Base-by-base conservation (phyloP, 1,140 invertebrate genomes). In the Mycetomoellerius zeteki region DNA sequence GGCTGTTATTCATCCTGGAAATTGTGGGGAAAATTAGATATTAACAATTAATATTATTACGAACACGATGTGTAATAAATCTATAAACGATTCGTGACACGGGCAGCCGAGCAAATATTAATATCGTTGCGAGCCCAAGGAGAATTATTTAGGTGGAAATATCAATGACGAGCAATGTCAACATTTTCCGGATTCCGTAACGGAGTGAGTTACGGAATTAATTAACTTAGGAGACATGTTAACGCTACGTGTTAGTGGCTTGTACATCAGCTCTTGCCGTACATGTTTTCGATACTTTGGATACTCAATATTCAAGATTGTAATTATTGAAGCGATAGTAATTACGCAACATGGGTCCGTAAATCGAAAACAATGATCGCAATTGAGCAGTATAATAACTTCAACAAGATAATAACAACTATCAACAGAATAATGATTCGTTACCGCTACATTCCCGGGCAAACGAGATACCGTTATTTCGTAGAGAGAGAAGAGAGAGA, bases 211-310 rank as follows among this genome's bases (percentile, higher is more conserved):
- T 80, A 19, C 62, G 62, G 62, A 69, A 80, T 80, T 80, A 80
- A 80, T 80, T 80, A 69, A 64, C 77, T 80, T 54, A 69, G 62
- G 47, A 24, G 50, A 69, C 77, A 52, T 33, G 76, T 67, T 52
- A 64, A 67, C 60, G 27, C 12, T 16, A 27, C 58, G 33, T 47
- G 65, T 69, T 69, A 52, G 2, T 19, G 43, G 27, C 43, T 7
- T 67, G n/a, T 16, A 7, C 27, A 2, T 37, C n/a, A n/a, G n/a
- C n/a, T n/a, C 24, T 62, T 27, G 21, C 16, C 10, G 19, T 27
- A 67, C 58, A 33, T 47, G 60, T 80, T 54, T 50, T 67, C 60
- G 14, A 24, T 76, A 21, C 21, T 5, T 60, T 7, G 56, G 21
- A 47, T 19, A n/a, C 10, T 27, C 37, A 33, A 77, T 62, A 62